Conservation (phyloP, 2,888 invertebrate species). For the Hyles lineata region DNA sequence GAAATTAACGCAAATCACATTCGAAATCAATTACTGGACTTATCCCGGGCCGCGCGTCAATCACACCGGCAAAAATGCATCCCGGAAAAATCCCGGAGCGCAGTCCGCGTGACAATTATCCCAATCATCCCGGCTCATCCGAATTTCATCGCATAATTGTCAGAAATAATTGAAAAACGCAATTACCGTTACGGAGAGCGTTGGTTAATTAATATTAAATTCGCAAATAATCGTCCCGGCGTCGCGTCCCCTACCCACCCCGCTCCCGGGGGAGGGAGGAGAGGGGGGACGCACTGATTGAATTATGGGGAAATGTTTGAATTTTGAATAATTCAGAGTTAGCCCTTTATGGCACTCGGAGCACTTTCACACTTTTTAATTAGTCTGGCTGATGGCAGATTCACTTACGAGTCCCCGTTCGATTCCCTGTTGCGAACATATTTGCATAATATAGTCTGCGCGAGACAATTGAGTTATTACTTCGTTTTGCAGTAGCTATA, state of each 20-base stretch:
- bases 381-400: constrained; percentile 43
- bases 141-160: constrained; percentile 80
- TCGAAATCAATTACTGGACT: constrained; percentile 64
- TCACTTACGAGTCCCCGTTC: constrained; percentile 40
- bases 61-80: constrained; percentile 28
- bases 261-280: constrained; percentile 62
- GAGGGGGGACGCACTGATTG: constrained; percentile 74
- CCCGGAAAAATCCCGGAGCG: constrained; percentile 28
- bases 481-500: not conserved
- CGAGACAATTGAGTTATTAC: not conserved
- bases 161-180: constrained; percentile 84
- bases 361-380: constrained; percentile 53
- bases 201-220: constrained; percentile 85
- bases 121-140: constrained; percentile 56
- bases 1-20: constrained; percentile 18
- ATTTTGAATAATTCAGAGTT: constrained; percentile 83
- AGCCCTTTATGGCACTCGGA: constrained; percentile 72
- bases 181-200: constrained; percentile 76
- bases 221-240: constrained; percentile 80
- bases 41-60: constrained; percentile 52
- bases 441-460: constrained; percentile 15
- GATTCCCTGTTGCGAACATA: constrained; percentile 31
- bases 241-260: constrained; percentile 48
- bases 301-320: constrained; percentile 83
- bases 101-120: constrained; percentile 28